These are phyloP conservation scores for Melanophora roralis DNA, from an alignment of 2,888 invertebrate genomes.

Conservation along the genomic window DNA sequence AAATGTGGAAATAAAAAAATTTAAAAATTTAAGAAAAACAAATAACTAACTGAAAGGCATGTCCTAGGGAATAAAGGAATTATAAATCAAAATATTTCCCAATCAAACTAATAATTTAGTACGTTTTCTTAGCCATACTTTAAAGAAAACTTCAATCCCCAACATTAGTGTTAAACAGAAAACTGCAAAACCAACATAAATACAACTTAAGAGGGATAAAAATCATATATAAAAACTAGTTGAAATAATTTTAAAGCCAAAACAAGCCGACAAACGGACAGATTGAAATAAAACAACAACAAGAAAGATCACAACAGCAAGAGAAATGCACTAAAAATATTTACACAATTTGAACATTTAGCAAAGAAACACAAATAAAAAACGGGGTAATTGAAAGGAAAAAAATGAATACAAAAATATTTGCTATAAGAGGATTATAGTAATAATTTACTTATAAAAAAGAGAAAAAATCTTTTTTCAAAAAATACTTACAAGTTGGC, in stretches of 20 bases:
- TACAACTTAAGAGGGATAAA: slow-evolving; percentile 58
- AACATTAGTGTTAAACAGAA: background rate
- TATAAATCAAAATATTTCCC: too few species aligned
- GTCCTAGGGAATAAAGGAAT: too few species aligned
- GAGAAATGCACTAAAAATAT: slow-evolving; percentile 41
- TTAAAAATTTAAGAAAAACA: too few species aligned
- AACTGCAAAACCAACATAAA: slow-evolving; percentile 37
- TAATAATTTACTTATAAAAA: slow-evolving; percentile 6
- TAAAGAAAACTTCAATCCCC: too few species aligned
- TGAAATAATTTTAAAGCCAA: slow-evolving; percentile 51
- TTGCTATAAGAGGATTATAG: slow-evolving; percentile 40
- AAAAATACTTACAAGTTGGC: slow-evolving; percentile 20
- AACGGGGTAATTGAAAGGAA: slow-evolving; percentile 12
- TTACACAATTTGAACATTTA: slow-evolving; percentile 46
- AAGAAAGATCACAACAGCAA: slow-evolving; percentile 18
- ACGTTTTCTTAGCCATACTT: too few species aligned
- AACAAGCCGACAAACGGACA: background rate
- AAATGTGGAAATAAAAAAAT: too few species aligned
- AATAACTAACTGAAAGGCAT: too few species aligned
- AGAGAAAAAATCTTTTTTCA: background rate
- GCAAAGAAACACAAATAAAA: slow-evolving; percentile 23
- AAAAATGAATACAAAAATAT: background rate
- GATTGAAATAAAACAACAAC: background rate
- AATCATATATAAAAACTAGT: slow-evolving; percentile 62
- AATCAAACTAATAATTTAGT: too few species aligned